Evolutionary conservation across 2,888 invertebrate species (phyloP).

Genomic region (Noctua fimbriata): DNA sequence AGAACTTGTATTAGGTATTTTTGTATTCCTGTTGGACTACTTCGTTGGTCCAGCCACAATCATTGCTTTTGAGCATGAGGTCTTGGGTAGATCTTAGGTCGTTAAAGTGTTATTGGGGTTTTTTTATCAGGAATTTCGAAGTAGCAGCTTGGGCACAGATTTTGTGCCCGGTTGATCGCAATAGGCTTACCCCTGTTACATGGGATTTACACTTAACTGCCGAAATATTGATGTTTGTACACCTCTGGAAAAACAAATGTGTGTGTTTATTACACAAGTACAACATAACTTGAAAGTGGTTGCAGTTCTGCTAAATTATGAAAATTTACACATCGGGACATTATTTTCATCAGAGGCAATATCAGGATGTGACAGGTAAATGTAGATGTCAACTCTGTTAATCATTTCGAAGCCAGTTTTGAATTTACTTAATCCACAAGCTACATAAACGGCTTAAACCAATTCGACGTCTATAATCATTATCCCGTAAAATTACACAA

Average conservation of each 20-base stretch:
- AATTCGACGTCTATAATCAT: too few species aligned
- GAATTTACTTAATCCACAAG: neutral
- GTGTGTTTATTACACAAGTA: too few species aligned
- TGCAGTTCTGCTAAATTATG: neutral
- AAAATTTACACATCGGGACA: too few species aligned
- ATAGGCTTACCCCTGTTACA: neutral
- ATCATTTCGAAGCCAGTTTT: neutral
- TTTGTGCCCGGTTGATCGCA: neutral
- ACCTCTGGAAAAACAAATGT: neutral
- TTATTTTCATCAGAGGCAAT: neutral
- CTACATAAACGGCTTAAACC: too few species aligned
- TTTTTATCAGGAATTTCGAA: neutral
- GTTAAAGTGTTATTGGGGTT: neutral
- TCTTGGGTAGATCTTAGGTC: neutral
- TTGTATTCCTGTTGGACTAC: neutral
- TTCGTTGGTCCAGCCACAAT: neutral
- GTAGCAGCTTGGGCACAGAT: neutral
- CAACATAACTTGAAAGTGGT: neutral
- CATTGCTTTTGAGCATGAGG: neutral
- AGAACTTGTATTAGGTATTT: constrained; percentile 1
- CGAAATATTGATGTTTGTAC: neutral
- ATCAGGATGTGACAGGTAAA: neutral
- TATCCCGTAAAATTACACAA: too few species aligned
- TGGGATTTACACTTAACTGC: neutral
- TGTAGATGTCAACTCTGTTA: too few species aligned